These are phyloP conservation scores for Halcyon leucocephala DNA, from an alignment of 2,797 vertebrate species.

Conservation along the genomic window DNA sequence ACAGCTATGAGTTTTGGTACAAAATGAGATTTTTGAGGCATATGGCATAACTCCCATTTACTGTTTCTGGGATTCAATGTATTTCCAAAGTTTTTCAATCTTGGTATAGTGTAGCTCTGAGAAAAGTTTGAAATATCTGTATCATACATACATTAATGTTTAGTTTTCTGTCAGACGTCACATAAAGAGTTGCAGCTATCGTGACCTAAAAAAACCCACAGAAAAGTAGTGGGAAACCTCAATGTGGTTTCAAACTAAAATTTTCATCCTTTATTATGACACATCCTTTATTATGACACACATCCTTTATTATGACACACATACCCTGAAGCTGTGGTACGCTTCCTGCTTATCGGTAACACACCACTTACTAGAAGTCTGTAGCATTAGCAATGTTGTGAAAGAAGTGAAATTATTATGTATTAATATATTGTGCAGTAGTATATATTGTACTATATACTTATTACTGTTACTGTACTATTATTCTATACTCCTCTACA, in stretches of 20 bases:
- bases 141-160: neutral
- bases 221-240: neutral
- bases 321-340: neutral
- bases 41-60: no score
- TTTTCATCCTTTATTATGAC: neutral
- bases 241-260: neutral
- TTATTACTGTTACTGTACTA: neutral
- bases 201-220: neutral
- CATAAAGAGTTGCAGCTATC: neutral
- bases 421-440: no score
- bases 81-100: neutral
- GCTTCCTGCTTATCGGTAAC: neutral
- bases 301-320: no score
- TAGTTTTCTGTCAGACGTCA: neutral
- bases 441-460: neutral
- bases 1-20: no score
- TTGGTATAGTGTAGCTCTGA: neutral
- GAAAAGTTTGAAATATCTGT: neutral
- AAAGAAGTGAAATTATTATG: neutral
- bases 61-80: no score
- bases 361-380: neutral
- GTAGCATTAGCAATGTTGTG: neutral
- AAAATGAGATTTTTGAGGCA: no score
- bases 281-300: no score
- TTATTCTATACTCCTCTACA: neutral